Evolutionary conservation across 2,113 vertebrate genomes (phyloP).

Genomic region (Myrmecophaga tridactyla): DNA sequence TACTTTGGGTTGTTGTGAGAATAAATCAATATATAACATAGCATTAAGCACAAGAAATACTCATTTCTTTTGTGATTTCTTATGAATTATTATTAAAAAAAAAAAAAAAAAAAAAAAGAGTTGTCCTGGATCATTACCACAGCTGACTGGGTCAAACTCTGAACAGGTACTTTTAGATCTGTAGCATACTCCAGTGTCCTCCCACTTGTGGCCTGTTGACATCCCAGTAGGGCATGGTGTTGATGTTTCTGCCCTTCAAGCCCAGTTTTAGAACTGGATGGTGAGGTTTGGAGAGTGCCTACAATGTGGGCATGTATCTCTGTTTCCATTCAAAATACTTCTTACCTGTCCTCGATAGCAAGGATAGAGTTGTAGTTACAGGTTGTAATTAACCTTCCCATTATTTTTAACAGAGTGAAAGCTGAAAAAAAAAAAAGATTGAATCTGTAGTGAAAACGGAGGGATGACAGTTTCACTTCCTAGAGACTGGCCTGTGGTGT

Average conservation of each 20-base stretch:
- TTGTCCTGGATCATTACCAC: background rate
- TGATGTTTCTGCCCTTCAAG: background rate
- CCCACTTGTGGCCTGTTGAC: background rate
- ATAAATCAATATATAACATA: background rate
- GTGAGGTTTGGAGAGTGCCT: background rate
- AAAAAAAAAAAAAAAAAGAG: background rate
- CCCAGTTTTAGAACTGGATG: background rate
- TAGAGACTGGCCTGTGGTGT: background rate
- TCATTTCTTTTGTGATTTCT: background rate
- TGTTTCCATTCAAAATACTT: background rate
- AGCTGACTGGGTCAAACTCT: background rate
- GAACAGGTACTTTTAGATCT: background rate
- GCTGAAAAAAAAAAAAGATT: background rate
- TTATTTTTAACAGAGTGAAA: background rate
- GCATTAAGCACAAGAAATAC: background rate
- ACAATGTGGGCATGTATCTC: background rate
- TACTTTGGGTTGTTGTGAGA: background rate
- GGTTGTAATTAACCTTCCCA: background rate
- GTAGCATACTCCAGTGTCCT: background rate
- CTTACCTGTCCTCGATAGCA: background rate
- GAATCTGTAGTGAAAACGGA: background rate
- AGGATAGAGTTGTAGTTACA: background rate
- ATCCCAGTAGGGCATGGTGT: background rate
- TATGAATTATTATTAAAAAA: background rate
- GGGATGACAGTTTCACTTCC: accelerated